Percentiles rank a stretch among this genome's conserved stretches.
Conservation (phyloP, 2,888 invertebrate species). For the Cerastis leucographa region DNA sequence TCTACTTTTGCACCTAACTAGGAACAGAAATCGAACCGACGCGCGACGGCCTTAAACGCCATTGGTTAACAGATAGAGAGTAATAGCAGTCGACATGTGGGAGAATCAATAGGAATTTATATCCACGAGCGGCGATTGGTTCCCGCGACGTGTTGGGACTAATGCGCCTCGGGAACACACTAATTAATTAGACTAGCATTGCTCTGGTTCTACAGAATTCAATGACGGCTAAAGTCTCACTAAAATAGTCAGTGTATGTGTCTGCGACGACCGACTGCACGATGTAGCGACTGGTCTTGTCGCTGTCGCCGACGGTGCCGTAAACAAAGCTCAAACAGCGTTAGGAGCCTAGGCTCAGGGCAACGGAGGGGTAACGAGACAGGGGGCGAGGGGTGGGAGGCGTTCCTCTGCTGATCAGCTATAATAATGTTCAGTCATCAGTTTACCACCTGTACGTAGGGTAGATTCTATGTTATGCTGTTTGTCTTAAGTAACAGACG, state of each 20-base stretch:
- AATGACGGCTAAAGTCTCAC: neutral
- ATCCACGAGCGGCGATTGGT: conserved; percentile 21
- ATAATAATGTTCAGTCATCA: too few relatives aligned
- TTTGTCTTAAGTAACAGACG: neutral
- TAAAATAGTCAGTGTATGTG: neutral
- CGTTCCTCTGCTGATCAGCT: conserved; percentile 15
- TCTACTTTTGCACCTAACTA: neutral
- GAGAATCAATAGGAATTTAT: conserved; percentile 33
- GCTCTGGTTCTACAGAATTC: neutral
- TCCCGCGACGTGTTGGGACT: neutral
- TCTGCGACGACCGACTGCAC: neutral
- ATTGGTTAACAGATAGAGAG: conserved; percentile 24
- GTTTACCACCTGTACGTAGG: neutral
- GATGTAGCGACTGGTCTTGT: neutral
- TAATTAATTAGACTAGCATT: conserved; percentile 14
- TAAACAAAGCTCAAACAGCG: conserved; percentile 27
- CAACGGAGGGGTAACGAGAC: neutral
- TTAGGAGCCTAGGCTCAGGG: conserved; percentile 12
- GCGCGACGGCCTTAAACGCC: conserved; percentile 12
- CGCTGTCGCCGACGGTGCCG: neutral
- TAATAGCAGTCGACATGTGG: conserved; percentile 29
- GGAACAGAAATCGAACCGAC: neutral
- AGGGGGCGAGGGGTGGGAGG: neutral
- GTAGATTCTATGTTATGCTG: neutral
- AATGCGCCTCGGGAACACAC: conserved; percentile 7